Conservation (phyloP, 2,113 vertebrate species). For the Callaeas wilsoni region DNA sequence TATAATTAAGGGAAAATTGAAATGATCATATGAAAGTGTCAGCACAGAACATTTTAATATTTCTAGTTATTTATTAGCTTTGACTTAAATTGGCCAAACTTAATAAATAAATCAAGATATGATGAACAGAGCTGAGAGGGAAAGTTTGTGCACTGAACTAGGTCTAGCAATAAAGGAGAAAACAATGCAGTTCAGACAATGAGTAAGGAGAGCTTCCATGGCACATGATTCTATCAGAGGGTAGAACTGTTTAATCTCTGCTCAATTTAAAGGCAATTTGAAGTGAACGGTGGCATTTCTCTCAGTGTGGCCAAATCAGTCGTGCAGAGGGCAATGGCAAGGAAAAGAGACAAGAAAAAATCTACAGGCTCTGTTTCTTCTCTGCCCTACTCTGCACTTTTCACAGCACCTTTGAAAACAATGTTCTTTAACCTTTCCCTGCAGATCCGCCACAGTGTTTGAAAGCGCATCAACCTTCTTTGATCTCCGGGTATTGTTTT, state of each 20-base stretch:
- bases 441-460: background rate
- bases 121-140: background rate
- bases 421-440: background rate
- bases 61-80: background rate
- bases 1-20: background rate
- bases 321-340: background rate
- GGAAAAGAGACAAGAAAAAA: background rate
- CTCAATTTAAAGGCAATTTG: background rate
- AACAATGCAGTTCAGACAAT: background rate
- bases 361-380: background rate
- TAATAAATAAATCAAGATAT: background rate
- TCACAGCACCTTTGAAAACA: background rate
- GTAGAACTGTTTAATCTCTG: background rate
- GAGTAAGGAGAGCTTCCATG: background rate
- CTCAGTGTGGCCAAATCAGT: background rate
- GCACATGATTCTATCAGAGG: background rate
- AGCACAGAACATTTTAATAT: background rate
- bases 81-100: background rate
- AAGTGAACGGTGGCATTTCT: background rate
- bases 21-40: background rate
- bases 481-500: background rate
- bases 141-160: background rate
- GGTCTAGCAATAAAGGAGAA: background rate
- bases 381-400: background rate
- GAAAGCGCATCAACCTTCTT: background rate